These are phyloP conservation scores for Nothobranchius furzeri DNA, from an alignment of 2,113 vertebrate genomes.

Conservation along the genomic window DNA sequence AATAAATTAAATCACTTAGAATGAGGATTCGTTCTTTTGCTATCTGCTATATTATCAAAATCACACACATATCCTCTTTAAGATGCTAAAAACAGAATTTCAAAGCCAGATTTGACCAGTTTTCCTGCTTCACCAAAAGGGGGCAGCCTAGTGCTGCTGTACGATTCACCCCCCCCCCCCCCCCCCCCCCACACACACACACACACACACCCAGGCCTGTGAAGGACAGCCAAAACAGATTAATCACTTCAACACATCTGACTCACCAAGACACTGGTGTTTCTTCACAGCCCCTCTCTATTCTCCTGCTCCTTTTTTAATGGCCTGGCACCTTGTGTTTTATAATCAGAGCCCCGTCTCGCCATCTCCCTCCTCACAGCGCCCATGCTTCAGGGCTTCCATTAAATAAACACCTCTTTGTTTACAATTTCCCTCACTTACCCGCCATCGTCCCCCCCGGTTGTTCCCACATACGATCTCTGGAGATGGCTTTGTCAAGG, in stretches of 20 bases:
- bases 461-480: conserved; percentile 35
- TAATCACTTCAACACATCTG: conserved; percentile 68
- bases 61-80: too few species aligned
- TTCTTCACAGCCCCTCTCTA: conserved; percentile 44
- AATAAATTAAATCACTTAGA: too few species aligned
- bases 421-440: conserved; percentile 64
- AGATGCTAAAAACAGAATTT: too few species aligned
- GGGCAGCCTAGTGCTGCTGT: conserved; percentile 33
- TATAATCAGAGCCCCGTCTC: conserved; percentile 54
- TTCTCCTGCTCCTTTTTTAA: conserved; percentile 48
- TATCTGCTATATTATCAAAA: too few species aligned
- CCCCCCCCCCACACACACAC: conserved; percentile 10
- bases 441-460: conserved; percentile 25
- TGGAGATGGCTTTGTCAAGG: conserved; percentile 63
- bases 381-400: conserved; percentile 44
- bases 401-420: conserved; percentile 55
- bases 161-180: neutral
- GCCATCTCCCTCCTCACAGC: conserved; percentile 35
- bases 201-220: conserved; percentile 27
- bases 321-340: conserved; percentile 47
- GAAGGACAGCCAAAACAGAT: conserved; percentile 68
- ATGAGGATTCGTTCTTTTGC: too few species aligned
- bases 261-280: conserved; percentile 67
- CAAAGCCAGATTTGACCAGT: neutral
- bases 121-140: conserved; percentile 40